phyloP scores from a whole-genome alignment of 2,797 vertebrate species.

The Lutra lutra region DNA sequence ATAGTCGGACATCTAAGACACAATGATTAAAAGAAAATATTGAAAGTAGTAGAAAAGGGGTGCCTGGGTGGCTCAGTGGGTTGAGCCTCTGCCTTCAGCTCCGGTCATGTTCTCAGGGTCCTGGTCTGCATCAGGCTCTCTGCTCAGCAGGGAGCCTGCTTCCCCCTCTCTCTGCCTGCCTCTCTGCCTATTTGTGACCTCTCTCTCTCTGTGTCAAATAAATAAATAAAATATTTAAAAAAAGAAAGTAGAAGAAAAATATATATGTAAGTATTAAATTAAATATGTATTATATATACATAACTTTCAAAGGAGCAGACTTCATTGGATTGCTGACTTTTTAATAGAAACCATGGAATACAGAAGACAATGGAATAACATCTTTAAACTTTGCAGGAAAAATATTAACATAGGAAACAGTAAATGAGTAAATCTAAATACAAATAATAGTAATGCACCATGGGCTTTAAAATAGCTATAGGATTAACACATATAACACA shows the following conservation, averaged over 20 bases:
- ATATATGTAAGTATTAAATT: not conserved
- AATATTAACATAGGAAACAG: not conserved
- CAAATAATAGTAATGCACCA: not conserved
- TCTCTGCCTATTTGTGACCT: too few relatives aligned
- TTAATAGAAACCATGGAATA: not conserved
- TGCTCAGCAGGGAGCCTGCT: too few relatives aligned
- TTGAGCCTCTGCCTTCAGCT: too few relatives aligned
- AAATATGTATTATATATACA: not conserved
- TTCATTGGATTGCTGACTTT: not conserved
- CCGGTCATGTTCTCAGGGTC: too few relatives aligned
- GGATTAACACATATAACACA: not conserved
- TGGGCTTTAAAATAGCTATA: not conserved
- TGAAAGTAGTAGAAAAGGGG: not conserved
- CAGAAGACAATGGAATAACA: not conserved
- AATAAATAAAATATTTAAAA: too few relatives aligned
- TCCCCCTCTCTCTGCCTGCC: too few relatives aligned
- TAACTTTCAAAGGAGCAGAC: slow-evolving; percentile 23
- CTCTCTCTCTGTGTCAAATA: too few relatives aligned
- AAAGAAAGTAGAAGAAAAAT: not conserved
- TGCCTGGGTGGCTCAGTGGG: too few relatives aligned
- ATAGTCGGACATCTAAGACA: slow-evolving; percentile 19
- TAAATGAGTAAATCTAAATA: slow-evolving; percentile 20
- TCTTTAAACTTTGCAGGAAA: slow-evolving; percentile 11
- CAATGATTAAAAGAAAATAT: not conserved
- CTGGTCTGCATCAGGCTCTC: too few relatives aligned